phyloP scores from a whole-genome alignment of 2,797 vertebrate species.

The Anguilla obscura region DNA sequence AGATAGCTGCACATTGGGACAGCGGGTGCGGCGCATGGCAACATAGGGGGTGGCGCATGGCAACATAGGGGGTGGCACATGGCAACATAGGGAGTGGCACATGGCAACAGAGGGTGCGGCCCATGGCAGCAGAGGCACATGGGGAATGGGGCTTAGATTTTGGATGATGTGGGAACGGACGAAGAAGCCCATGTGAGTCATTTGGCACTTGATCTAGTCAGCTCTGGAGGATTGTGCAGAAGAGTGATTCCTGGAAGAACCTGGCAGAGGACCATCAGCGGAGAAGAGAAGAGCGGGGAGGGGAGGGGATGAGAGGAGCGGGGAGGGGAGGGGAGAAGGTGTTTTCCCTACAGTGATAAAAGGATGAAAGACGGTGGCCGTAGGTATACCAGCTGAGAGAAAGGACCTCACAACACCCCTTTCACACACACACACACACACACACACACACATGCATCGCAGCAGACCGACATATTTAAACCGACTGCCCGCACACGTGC shows the following conservation, averaged over 20 bases:
- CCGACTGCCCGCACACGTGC: slow-evolving; percentile 31
- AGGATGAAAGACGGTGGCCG: not conserved
- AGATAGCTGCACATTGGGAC: not conserved
- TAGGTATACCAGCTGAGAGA: too few species aligned
- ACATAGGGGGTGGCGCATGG: too few species aligned
- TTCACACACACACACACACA: not conserved
- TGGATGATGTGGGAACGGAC: not conserved
- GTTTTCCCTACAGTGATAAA: not conserved
- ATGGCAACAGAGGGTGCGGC: too few species aligned
- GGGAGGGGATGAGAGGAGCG: not conserved
- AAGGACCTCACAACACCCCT: not conserved
- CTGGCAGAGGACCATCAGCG: slow-evolving; percentile 14
- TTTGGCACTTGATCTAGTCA: not conserved
- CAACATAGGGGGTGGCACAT: too few species aligned
- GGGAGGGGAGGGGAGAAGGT: not conserved
- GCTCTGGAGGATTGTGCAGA: slow-evolving; percentile 47
- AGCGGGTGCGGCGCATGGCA: too few species aligned
- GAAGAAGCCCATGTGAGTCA: too few species aligned
- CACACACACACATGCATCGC: too few species aligned
- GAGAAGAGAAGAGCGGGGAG: not conserved
- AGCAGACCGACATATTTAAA: not conserved
- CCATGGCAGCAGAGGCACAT: too few species aligned
- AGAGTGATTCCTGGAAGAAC: slow-evolving; percentile 33
- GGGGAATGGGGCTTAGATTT: not conserved
- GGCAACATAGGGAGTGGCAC: not conserved